Evolutionary conservation across 2,797 vertebrate species (phyloP), one percentile per base, ranked within the genome.

Genomic region (Sparus aurata): DNA sequence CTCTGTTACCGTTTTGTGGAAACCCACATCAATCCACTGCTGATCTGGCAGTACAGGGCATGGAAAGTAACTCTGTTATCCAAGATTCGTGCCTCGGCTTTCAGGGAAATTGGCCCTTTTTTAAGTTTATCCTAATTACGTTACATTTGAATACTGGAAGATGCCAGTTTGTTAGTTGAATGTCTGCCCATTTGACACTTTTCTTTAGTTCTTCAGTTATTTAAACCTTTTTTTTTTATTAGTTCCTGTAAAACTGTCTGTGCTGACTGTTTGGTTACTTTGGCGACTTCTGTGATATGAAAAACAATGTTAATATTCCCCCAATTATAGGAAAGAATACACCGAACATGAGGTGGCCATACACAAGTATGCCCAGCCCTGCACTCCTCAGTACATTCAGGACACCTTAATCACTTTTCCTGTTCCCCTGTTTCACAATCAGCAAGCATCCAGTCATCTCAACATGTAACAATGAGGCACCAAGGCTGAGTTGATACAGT

Each of bases 1-100:
- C 59, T 75, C 47, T 59, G 23, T 68, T 68, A 64, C 20, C 57
- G 66, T 58, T 50, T 34, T 46, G 41, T 16, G 70, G 20, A 62
- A 63, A 30, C n/a, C n/a, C 25, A 18, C 62, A 59, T 53, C n/a
- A 52, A 55, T 45, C 59, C 10, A 2, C 17, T 27, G 62, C 57
- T 60, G 17, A 67, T 67, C 57, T 25, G 16, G 15, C 10, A 3
- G 0, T 3, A 18, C 10, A 50, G 30, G 3, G 12, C 63, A 47
- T 53, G 13, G 45, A 45, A 53, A 23, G 34, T 34, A 46, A 1
- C 20, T 38, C 22, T 2, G 2, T 13, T 50, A 6, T n/a, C n/a
- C 16, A 58, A 2, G 12, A 41, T 16, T 58, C 43, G 4, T 12
- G 38, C 18, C 46, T 65, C 64, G 5, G 23, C 13, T 52, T 71